These are phyloP conservation scores for Trichogramma dendrolimi DNA, from an alignment of 2,888 invertebrate genomes.

Conservation along the genomic window DNA sequence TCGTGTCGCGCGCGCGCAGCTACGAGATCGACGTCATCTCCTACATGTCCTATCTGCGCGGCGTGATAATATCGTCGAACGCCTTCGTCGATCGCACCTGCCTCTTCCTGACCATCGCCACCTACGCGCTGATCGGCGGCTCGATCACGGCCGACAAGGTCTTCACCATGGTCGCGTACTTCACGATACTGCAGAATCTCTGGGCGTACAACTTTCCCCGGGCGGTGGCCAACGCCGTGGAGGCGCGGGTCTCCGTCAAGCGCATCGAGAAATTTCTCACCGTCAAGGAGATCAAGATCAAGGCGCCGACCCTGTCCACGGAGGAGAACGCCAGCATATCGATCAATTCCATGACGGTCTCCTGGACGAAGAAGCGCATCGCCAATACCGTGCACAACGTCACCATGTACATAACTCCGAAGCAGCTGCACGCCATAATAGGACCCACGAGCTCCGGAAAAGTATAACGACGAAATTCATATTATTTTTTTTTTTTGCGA, in stretches of 20 bases:
- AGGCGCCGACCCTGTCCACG: constrained; percentile 22
- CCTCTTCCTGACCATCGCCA: constrained; percentile 73
- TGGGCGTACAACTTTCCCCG: constrained; percentile 64
- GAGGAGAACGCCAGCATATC: constrained; percentile 44
- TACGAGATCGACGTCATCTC: constrained; percentile 66
- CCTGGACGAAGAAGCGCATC: constrained; percentile 49
- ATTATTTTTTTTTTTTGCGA: neutral
- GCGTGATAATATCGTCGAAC: constrained; percentile 61
- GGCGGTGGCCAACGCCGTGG: constrained; percentile 61
- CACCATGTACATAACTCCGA: constrained; percentile 52
- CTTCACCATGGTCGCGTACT: constrained; percentile 74
- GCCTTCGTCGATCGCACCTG: constrained; percentile 83
- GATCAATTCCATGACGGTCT: constrained; percentile 54
- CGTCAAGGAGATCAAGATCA: constrained; percentile 55
- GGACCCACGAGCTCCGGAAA: constrained; percentile 89
- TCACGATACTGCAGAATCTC: constrained; percentile 67
- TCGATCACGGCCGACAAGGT: constrained; percentile 61
- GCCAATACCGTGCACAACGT: constrained; percentile 52
- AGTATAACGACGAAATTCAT: constrained; percentile 43
- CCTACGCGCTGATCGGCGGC: constrained; percentile 64
- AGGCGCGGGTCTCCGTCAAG: constrained; percentile 62
- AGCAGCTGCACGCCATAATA: constrained; percentile 69
- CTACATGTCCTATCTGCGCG: constrained; percentile 64
- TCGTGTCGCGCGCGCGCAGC: constrained; percentile 66
- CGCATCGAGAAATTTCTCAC: constrained; percentile 60